Evolutionary conservation across 2,797 vertebrate species (phyloP), one percentile per base, ranked within the genome.

Genomic region (Thripadectes ignobilis): DNA sequence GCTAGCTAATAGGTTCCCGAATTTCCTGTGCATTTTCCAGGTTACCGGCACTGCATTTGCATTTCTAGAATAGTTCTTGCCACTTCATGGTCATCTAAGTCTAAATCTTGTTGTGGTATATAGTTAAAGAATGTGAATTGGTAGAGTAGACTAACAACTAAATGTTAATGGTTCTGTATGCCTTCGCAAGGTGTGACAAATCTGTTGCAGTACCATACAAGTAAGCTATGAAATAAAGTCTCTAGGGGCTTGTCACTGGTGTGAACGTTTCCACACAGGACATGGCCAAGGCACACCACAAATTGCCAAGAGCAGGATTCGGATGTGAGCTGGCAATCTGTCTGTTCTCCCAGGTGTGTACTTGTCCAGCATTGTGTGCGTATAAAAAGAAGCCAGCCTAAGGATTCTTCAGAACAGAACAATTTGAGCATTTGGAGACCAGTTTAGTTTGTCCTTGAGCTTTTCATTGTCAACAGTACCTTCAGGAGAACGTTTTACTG

Each of bases 281-380:
- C 32, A 3, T 26, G n/a, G 32, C 41, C 3, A 34, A 71, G 38
- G 63, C 6, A 2, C 39, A 23, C 15, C 48, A 39, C 22, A 21
- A 5, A 66, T 48, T 73, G 48, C 78, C 65, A 36, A 48, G 82
- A 69, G 22, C 5, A 36, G 43, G 71, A 39, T 67, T 75, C 38
- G 86, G 45, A n/a, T 85, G 52, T 39, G 63, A 73, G 55, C 51
- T 82, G 93, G 51, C 43, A n/a, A 29, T 3, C 14, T 48, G 36
- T 39, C 39, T 46, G 46, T 68, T 0, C 0, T 65, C 21, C 38
- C 4, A 9, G 39, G 14, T 46, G 46, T 22, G 24, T 34, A 43
- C 11, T 62, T 41, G 30, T 69, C 74, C 65, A 46, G 41, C n/a
- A 4, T 29, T 27, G 23, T 16, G 26, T 32, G 18, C 9, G 0